Evolutionary conservation across 92 coral and sea anemone genomes (phyloP), one percentile per base, ranked within the genome.

Genomic region (Epizoanthus illoricatus): DNA sequence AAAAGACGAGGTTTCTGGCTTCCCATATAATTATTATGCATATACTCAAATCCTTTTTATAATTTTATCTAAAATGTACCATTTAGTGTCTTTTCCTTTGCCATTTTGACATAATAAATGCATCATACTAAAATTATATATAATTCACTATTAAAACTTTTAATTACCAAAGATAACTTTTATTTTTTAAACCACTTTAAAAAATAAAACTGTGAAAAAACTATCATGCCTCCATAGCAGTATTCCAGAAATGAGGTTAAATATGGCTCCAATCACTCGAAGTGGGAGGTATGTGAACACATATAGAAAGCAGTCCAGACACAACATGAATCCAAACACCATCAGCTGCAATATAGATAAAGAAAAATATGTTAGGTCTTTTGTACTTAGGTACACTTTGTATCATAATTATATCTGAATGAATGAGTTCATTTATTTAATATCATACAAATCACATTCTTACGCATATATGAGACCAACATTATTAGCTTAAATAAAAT

Each of bases 261-360:
- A 89, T n/a, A 91, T 21, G 39, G 96, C 99, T 52, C 92, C 86
- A 61, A 92, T 68, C 85, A 97, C 84, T 40, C 99, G 87, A 18
- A 97, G 61, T 17, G 99, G 99, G 42, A 97, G 94, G 71, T 91
- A 93, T 7, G 99, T 97, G 84, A 97, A 97, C 82, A 94, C 94
- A 79, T 94, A 97, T 24, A 94, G 80, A 60, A 97, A 97, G 74
- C 99, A 97, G 66, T 97, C 99, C 86, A 97, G 86, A 61, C 99
- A 97, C 63, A 97, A 74, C 94, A 97, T 90, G 81, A 97, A 97
- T 24, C 99, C 99, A 94, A 97, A 97, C 83, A 90, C 82, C 99
- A 97, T 94, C 81, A 97, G 80, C 99, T 97, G 88, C 61, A 88
- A 89, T 49, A 43, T 8, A 36, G 47, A 80, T 74, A n/a, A 15